Evolutionary conservation across 2,113 vertebrate species (phyloP).

Genomic region (Ailuropoda melanoleuca): DNA sequence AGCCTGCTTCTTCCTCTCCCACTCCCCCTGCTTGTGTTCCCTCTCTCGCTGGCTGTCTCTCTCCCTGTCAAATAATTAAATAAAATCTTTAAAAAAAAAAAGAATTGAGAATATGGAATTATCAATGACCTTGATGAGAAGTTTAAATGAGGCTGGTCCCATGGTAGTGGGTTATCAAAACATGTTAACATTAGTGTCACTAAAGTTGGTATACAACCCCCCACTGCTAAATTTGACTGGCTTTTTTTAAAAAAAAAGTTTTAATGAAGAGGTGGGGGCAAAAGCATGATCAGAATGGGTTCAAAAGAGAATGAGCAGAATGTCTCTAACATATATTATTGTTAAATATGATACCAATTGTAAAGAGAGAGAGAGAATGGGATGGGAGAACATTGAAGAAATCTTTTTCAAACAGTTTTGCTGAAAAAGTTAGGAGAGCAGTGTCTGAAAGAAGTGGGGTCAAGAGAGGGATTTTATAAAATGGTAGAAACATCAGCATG

Average conservation of each 20-base stretch:
- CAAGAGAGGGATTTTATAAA: neutral
- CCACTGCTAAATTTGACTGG: slow-evolving; percentile 82
- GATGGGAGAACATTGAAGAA: neutral
- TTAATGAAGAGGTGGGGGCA: neutral
- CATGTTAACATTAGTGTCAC: slow-evolving; percentile 74
- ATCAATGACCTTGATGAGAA: neutral
- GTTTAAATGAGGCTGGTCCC: slow-evolving; percentile 72
- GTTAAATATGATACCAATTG: neutral
- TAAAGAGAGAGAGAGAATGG: neutral
- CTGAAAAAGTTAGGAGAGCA: neutral
- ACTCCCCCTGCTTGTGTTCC: no score
- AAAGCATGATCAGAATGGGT: neutral
- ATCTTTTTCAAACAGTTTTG: neutral
- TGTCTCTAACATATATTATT: neutral
- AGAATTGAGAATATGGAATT: neutral
- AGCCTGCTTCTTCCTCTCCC: no score
- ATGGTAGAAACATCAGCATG: neutral
- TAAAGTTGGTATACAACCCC: slow-evolving; percentile 77
- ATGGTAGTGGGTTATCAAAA: slow-evolving; percentile 79
- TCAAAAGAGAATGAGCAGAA: neutral
- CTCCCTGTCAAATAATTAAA: no score
- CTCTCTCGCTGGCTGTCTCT: no score
- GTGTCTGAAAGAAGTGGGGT: neutral
- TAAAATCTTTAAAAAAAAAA: neutral
- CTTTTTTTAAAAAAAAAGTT: slow-evolving; percentile 54